Conservation (phyloP, 2,113 vertebrate genomes). For the Prietella phreatophila region DNA sequence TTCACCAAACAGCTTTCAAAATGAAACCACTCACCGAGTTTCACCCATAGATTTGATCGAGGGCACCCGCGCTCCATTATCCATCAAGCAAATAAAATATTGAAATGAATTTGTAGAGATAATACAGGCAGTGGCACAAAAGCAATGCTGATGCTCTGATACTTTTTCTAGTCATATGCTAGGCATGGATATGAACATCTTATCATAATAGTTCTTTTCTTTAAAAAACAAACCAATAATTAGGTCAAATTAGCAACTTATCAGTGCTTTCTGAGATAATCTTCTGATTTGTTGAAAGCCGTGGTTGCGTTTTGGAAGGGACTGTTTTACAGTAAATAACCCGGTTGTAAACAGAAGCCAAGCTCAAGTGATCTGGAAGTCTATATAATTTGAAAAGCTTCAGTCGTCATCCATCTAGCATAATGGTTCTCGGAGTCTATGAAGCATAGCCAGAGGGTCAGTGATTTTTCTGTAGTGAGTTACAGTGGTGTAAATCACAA, state of each 20-base stretch:
- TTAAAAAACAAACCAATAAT: neutral
- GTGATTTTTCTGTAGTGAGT: neutral
- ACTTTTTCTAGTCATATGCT: neutral
- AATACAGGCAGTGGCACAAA: constrained; percentile 40
- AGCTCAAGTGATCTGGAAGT: constrained; percentile 67
- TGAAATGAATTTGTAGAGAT: constrained; percentile 37
- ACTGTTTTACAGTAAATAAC: constrained; percentile 63
- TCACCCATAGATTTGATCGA: constrained; percentile 42
- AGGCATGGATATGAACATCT: neutral
- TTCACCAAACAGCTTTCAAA: constrained; percentile 40
- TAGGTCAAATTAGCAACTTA: neutral
- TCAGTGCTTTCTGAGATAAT: constrained; percentile 35
- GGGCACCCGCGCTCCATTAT: constrained; percentile 36
- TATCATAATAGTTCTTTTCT: neutral
- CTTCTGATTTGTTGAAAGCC: constrained; percentile 59
- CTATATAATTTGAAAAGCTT: constrained; percentile 40
- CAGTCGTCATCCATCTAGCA: constrained; percentile 25
- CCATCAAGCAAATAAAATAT: constrained; percentile 48
- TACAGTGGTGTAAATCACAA: constrained; percentile 1
- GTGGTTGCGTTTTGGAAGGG: constrained; percentile 63
- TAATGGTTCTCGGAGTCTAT: neutral
- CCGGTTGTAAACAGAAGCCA: constrained; percentile 67
- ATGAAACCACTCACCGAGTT: constrained; percentile 46
- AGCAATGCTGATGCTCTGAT: neutral
- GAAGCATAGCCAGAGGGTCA: neutral